These are phyloP conservation scores for Cherax quadricarinatus DNA, from an alignment of 1,140 invertebrate genomes.

Conservation along the genomic window DNA sequence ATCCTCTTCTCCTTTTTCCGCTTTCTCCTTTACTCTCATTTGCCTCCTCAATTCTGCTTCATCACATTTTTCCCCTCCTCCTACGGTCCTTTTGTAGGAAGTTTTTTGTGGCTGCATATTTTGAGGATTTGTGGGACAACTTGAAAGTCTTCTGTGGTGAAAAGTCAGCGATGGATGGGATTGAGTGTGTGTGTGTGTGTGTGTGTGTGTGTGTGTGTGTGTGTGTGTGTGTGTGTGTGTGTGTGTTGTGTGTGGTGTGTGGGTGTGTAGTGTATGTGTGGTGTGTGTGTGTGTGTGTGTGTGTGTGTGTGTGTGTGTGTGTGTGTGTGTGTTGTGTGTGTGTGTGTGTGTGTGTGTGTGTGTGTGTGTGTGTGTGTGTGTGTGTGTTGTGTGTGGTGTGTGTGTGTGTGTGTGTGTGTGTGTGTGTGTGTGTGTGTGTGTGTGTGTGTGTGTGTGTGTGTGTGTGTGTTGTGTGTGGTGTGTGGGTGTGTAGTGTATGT, in stretches of 20 bases:
- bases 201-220: conserved; percentile 10
- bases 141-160: conserved; percentile 8
- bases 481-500: not conserved
- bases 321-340: too few relatives aligned
- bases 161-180: not conserved
- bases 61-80: not conserved
- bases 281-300: not conserved
- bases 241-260: not conserved
- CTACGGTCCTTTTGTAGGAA: not conserved
- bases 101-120: conserved; percentile 9
- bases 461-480: not conserved
- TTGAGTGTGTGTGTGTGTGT: not conserved
- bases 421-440: conserved; percentile 4
- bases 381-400: too few relatives aligned
- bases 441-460: not conserved
- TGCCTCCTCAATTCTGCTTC: not conserved
- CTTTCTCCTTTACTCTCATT: not conserved
- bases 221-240: not conserved
- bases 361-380: too few relatives aligned
- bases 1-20: too few relatives aligned
- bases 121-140: conserved; percentile 15
- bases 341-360: too few relatives aligned
- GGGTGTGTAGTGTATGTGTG: not conserved
- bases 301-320: not conserved
- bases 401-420: not conserved